Conservation (phyloP, 2,797 vertebrate genomes). For the Diceros bicornis region DNA sequence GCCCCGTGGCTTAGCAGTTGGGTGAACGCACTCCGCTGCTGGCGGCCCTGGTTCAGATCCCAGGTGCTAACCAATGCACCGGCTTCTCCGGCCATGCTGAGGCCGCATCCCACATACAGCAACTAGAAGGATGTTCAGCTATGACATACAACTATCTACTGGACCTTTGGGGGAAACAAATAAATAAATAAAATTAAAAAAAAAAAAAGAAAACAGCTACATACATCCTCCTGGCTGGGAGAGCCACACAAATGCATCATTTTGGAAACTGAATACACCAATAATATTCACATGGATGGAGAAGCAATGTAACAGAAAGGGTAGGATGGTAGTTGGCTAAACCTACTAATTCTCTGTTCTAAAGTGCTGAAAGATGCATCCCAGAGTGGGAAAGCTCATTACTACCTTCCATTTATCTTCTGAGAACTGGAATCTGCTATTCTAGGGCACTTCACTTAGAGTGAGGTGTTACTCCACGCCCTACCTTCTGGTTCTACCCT, state of each 20-base stretch:
- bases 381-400: not conserved
- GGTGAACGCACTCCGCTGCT: no score
- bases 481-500: not conserved
- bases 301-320: not conserved
- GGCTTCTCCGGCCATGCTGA: no score
- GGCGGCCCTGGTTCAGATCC: no score
- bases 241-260: not conserved
- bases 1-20: no score
- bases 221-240: not conserved
- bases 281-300: not conserved
- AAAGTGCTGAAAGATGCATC: not conserved
- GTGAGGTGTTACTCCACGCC: not conserved
- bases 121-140: no score
- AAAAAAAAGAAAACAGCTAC: slow-evolving; percentile 59
- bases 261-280: not conserved
- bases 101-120: no score
- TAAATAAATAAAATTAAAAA: no score
- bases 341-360: not conserved
- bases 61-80: no score
- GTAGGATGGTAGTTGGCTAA: not conserved
- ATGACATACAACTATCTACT: no score
- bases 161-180: no score
- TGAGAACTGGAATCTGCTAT: not conserved
- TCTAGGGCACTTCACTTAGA: not conserved
- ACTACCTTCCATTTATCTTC: not conserved